Conservation (phyloP, 2,113 vertebrate genomes). For the Leucoraja erinaceus region DNA sequence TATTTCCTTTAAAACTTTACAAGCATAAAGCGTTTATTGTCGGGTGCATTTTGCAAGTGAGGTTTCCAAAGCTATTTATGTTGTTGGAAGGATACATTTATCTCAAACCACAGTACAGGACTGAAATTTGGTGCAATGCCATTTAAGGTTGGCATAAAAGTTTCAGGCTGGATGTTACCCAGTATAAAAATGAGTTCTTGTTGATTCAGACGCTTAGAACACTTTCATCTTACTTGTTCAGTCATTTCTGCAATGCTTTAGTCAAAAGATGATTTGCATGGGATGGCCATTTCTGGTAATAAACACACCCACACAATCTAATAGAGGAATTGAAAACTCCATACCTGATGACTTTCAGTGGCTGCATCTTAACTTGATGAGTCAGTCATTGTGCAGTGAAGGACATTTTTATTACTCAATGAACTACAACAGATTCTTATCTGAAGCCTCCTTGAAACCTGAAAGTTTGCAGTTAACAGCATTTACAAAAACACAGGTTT, state of each 20-base stretch:
- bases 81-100: background rate
- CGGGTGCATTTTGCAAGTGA: background rate
- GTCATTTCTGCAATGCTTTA: constrained; percentile 64
- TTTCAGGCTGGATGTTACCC: background rate
- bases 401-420: constrained; percentile 36
- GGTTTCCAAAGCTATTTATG: background rate
- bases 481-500: constrained; percentile 35
- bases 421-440: constrained; percentile 37
- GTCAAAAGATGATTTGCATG: constrained; percentile 58
- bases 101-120: constrained; percentile 13
- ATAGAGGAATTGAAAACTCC: constrained; percentile 51
- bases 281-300: constrained; percentile 58
- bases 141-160: constrained; percentile 12
- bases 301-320: constrained; percentile 54
- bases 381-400: constrained; percentile 39
- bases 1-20: background rate
- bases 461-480: constrained; percentile 33
- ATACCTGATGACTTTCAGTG: constrained; percentile 46
- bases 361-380: constrained; percentile 41
- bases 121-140: background rate
- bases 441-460: constrained; percentile 35
- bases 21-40: background rate
- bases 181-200: background rate
- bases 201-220: constrained; percentile 43
- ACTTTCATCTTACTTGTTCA: constrained; percentile 48